Conservation (phyloP, 2,888 invertebrate genomes). For the Teleiodes luculella region DNA sequence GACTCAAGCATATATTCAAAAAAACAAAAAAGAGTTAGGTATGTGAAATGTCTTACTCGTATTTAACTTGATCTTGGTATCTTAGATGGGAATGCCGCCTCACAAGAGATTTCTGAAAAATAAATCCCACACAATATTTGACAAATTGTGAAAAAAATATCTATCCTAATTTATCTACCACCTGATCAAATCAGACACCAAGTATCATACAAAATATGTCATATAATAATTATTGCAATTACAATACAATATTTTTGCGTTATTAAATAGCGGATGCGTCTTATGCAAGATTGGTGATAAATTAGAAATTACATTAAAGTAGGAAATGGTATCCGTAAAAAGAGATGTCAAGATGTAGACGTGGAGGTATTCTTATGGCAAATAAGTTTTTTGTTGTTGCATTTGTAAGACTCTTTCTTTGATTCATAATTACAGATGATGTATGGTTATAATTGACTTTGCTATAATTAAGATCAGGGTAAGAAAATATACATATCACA, state of each 20-base stretch:
- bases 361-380: neutral
- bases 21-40: too few relatives aligned
- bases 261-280: constrained; percentile 10
- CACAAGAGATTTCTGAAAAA: too few relatives aligned
- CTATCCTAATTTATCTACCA: neutral
- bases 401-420: neutral
- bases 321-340: constrained; percentile 17
- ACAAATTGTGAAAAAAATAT: too few relatives aligned
- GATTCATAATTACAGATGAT: neutral
- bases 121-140: too few relatives aligned
- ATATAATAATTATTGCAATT: constrained; percentile 27
- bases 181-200: neutral
- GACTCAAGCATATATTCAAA: too few relatives aligned
- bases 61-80: too few relatives aligned
- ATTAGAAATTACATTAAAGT: constrained; percentile 21
- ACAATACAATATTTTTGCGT: constrained; percentile 22
- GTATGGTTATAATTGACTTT: neutral
- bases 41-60: too few relatives aligned
- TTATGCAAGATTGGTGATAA: constrained; percentile 16
- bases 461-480: neutral
- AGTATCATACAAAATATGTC: neutral
- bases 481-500: neutral
- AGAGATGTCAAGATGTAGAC: neutral
- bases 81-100: too few relatives aligned
- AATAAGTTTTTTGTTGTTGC: neutral